Percentiles rank a stretch among this genome's conserved stretches.
Evolutionary conservation across 2,797 vertebrate genomes (phyloP).

Genomic region (Sebastes itinus): DNA sequence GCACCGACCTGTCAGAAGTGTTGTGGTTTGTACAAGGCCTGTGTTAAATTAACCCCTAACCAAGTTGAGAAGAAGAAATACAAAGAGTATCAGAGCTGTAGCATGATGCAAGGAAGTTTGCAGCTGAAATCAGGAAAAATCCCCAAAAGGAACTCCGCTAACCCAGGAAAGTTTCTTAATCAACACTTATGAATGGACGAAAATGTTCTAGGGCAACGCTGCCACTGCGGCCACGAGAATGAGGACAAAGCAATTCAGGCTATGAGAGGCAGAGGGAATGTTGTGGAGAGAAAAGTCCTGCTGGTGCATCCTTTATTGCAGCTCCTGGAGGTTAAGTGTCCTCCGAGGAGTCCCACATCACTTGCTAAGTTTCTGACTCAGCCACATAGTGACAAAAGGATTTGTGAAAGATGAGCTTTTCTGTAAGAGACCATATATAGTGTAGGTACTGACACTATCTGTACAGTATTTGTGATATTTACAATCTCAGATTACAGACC

Average conservation of each 20-base stretch:
- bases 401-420: conserved; percentile 2
- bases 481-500: neutral
- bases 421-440: neutral
- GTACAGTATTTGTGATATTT: neutral
- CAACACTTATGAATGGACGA: conserved; percentile 2
- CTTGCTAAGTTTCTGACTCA: conserved; percentile 26
- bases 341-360: conserved; percentile 14
- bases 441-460: neutral
- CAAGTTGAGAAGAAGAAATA: conserved; percentile 22
- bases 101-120: neutral
- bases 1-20: conserved; percentile 56
- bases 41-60: conserved; percentile 46
- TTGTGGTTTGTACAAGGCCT: conserved; percentile 22
- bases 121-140: neutral
- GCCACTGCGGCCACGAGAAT: conserved; percentile 1
- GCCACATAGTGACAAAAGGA: conserved; percentile 16
- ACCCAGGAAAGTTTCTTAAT: conserved; percentile 11
- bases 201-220: neutral
- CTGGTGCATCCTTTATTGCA: conserved; percentile 22
- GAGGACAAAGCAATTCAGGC: conserved; percentile 30
- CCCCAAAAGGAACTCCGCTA: neutral
- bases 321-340: conserved; percentile 26
- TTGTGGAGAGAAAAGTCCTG: conserved; percentile 1
- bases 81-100: conserved; percentile 5
- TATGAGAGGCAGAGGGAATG: neutral